Base-by-base conservation (phyloP, 2,888 invertebrate genomes). In the Pyrocoelia pectoralis region DNA sequence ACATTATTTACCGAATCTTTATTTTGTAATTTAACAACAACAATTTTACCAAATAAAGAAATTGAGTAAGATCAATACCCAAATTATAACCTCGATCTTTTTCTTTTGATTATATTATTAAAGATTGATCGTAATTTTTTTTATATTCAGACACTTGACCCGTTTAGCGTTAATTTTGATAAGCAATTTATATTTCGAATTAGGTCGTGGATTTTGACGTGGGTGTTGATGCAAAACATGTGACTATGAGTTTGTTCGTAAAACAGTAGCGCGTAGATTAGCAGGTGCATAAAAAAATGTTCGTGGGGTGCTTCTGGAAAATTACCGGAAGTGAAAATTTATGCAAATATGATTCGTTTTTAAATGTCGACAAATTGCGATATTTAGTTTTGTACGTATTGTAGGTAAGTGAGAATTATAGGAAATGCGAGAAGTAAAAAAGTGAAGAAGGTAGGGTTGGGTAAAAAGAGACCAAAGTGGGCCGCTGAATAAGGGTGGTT, bases 401-500 rank as follows among this genome's bases (percentile, higher is more conserved):
- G n/a, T n/a, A n/a, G n/a, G n/a, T n/a, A n/a, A n/a, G n/a, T n/a
- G n/a, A n/a, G n/a, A n/a, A n/a, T n/a, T n/a, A n/a, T n/a, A n/a
- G n/a, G n/a, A n/a, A n/a, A n/a, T n/a, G n/a, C n/a, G n/a, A n/a
- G n/a, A n/a, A n/a, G n/a, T n/a, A n/a, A 54, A 54, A 53, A 43
- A 29, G 48, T 41, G 9, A 50, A 41, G 28, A 51, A 29, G 52
- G 56, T 62, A 52, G 52, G 51, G 56, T 12, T 17, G 58, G 58
- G 56, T 59, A 55, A 55, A 52, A 61, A 52, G 51, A 57, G 40
- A 28, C 52, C 52, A 46, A 53, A 56, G 50, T 48, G 64, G 40
- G 51, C 55, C 59, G 65, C 50, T 24, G 62, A 68, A 68, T 69
- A 65, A 67, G 65, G 69, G 69, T 68, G 56, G 61, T 62, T 66